Conservation (phyloP, 1,140 invertebrate species). For the Formica selysi region DNA sequence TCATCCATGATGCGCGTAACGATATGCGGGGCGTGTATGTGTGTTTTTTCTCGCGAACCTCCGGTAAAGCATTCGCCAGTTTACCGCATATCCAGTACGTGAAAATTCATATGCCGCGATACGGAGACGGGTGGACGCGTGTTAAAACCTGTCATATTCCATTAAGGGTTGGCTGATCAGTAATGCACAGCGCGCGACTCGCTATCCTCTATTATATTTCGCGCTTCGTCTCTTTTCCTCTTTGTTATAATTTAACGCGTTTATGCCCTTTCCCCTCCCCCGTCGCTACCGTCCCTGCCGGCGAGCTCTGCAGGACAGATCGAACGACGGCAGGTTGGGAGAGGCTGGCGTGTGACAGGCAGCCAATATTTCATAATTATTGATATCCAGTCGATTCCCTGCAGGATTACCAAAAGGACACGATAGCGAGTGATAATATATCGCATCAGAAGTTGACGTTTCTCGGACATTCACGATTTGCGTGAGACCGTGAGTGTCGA, state of each 20-base stretch:
- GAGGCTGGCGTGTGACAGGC: constrained; percentile 68
- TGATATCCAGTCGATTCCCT: constrained; percentile 68
- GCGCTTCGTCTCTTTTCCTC: constrained; percentile 60
- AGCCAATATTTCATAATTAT: constrained; percentile 78
- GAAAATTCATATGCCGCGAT: constrained; percentile 50
- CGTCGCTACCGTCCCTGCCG: neutral
- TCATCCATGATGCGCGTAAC: constrained; percentile 52
- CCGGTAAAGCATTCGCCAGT: constrained; percentile 49
- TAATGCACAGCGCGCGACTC: constrained; percentile 54
- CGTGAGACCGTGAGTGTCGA: no score
- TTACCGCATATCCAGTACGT: constrained; percentile 35
- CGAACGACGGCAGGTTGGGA: constrained; percentile 51
- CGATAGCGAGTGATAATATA: constrained; percentile 63
- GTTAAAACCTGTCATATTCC: constrained; percentile 67
- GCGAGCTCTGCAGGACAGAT: constrained; percentile 35
- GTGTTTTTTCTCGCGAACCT: constrained; percentile 4
- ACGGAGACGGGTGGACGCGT: constrained; percentile 41
- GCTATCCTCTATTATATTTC: constrained; percentile 60
- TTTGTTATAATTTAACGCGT: constrained; percentile 66
- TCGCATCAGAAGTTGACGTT: constrained; percentile 39
- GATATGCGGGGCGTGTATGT: constrained; percentile 11
- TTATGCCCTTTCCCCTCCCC: neutral
- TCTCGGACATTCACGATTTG: constrained; percentile 33
- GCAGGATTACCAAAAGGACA: constrained; percentile 61
- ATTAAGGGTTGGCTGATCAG: constrained; percentile 61